Percentiles rank a stretch among this genome's conserved stretches.
These are phyloP conservation scores for Phymanthus crucifer DNA, from an alignment of 92 coral and sea anemone species.

Conservation along the genomic window DNA sequence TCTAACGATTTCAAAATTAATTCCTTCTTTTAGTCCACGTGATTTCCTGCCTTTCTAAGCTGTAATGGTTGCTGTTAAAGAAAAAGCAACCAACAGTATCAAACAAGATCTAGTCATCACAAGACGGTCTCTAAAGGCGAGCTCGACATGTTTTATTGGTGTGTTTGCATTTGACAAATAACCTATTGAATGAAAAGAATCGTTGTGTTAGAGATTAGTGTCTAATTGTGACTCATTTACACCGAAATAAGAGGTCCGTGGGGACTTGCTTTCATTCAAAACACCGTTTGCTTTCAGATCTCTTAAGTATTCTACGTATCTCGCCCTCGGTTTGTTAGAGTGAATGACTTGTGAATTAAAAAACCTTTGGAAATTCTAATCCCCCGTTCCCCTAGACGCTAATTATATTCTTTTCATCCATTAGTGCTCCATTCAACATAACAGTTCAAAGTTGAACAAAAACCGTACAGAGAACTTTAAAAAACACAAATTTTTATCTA, in stretches of 20 bases:
- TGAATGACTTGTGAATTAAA: not conserved
- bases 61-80: not conserved
- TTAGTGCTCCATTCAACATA: not conserved
- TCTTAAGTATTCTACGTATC: not conserved
- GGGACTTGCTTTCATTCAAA: not conserved
- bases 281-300: not conserved
- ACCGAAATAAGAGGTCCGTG: slow-evolving; percentile 4
- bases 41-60: not conserved
- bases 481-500: not conserved
- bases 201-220: slow-evolving; percentile 25
- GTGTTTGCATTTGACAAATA: slow-evolving; percentile 17
- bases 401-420: not conserved
- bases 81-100: not conserved
- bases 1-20: not conserved
- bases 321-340: not conserved
- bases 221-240: slow-evolving; percentile 53
- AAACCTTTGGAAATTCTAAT: slow-evolving; percentile 15
- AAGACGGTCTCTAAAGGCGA: not conserved
- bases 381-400: slow-evolving; percentile 3
- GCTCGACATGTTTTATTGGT: not conserved
- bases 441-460: not conserved
- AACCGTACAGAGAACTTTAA: not conserved
- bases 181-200: slow-evolving; percentile 1
- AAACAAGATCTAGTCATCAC: not conserved
- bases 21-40: not conserved